Evolutionary conservation across 2,113 vertebrate genomes (phyloP), one percentile per base, ranked within the genome.

Genomic region (Epinephelus cyanopodus): DNA sequence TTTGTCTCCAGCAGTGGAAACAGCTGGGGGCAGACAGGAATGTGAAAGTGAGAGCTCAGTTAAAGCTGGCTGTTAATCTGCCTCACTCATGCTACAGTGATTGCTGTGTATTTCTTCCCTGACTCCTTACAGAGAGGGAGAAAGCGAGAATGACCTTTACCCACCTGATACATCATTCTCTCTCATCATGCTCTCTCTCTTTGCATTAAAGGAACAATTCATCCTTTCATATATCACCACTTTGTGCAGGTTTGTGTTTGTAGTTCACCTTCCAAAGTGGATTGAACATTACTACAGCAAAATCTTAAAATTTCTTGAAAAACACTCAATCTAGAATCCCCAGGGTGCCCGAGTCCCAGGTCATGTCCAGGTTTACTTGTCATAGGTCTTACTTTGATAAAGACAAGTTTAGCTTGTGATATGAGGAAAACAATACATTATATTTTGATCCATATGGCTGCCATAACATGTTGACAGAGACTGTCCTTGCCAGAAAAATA

Each of bases 71-170:
- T 45, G 9, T 45, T 21, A 19, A 39, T 45, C 62, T 45, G 21
- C 42, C 42, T 45, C 42, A 10, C 37, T 65, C 62, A 65, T 65
- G 62, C 39, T 45, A 65, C 62, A 65, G 2, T 45, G 62, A 45
- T 65, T 23, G 62, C 62, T 90, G 90, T 93, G 91, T 91, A 90
- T 93, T 90, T 93, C 89, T 78, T 86, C 87, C 82, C 82, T 5
- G 50, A 53, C 18, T 18, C 50, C 50, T 19, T 18, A 18, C 18
- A 53, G 50, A 53, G 50, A 19, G 71, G 23, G 39, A 66, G 45
- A 33, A 42, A 19, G 74, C 23, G 33, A 33, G 57, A 33, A 6
- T 13, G 72, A 66, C 64, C 64, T 66, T 66, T 66, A 66, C 21
- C 13, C 15, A n/a, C 42, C 19, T 6, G 1, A 37, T 37, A 17